phyloP scores from a whole-genome alignment of 2,113 vertebrate species.

The Sinosuthora webbiana region DNA sequence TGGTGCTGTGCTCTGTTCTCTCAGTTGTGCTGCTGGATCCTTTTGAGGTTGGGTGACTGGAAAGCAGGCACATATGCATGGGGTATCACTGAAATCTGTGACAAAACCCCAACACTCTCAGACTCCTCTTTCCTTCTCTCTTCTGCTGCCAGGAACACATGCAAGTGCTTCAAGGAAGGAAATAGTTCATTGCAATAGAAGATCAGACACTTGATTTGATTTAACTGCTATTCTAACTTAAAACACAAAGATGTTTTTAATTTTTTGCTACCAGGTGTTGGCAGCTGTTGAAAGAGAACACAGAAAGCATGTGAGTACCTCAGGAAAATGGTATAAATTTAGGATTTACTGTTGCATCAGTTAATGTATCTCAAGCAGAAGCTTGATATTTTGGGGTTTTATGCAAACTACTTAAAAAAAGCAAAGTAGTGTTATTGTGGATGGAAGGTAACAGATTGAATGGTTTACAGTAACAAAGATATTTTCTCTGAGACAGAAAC shows the following conservation, averaged over 20 bases:
- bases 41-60: neutral
- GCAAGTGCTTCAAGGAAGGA: accelerated
- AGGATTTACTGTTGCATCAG: neutral
- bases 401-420: neutral
- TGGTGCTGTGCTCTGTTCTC: neutral
- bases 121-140: neutral
- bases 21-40: neutral
- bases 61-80: too few relatives aligned
- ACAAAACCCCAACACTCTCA: neutral
- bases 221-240: neutral
- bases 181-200: neutral
- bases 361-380: neutral
- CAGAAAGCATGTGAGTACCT: neutral
- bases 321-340: neutral
- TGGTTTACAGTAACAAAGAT: neutral
- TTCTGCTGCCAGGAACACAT: neutral
- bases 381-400: neutral
- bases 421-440: neutral
- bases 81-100: neutral
- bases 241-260: neutral
- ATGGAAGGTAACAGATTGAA: neutral
- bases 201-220: neutral
- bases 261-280: neutral
- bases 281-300: neutral
- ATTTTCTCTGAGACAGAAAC: neutral